A percentile compares a stretch with the other conserved stretches of the same genome.
These are phyloP conservation scores for Lepidochitona cinerea DNA, from an alignment of 2,888 invertebrate genomes.

Conservation along the genomic window DNA sequence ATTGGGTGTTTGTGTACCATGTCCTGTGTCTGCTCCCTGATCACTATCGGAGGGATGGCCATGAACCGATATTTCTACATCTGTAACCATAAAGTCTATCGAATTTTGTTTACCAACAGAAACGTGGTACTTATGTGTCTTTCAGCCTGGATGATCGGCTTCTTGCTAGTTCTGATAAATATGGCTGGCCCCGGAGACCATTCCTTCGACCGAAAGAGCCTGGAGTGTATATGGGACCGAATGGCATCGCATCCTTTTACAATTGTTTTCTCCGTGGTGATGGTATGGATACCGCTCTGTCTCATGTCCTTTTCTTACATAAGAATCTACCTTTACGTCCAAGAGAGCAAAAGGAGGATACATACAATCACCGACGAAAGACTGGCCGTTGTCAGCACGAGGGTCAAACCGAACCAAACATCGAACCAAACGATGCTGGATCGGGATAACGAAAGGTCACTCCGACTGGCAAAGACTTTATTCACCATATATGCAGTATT, in stretches of 20 bases:
- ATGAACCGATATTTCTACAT: slow-evolving; percentile 53
- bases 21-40: slow-evolving; percentile 49
- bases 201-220: slow-evolving; percentile 44
- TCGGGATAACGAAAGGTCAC: not conserved
- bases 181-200: slow-evolving; percentile 46
- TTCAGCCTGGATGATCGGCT: slow-evolving; percentile 37
- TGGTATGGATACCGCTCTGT: slow-evolving; percentile 50
- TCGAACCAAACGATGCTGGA: slow-evolving; percentile 6
- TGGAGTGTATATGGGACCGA: slow-evolving; percentile 55
- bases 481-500: slow-evolving; percentile 54
- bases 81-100: slow-evolving; percentile 38
- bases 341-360: slow-evolving; percentile 16
- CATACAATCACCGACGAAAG: not conserved
- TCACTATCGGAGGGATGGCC: slow-evolving; percentile 50
- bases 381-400: not conserved
- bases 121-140: slow-evolving; percentile 40
- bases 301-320: slow-evolving; percentile 43
- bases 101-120: slow-evolving; percentile 35
- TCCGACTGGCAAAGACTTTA: slow-evolving; percentile 43
- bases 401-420: not conserved
- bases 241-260: slow-evolving; percentile 49
- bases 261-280: slow-evolving; percentile 41
- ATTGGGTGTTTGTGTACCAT: slow-evolving; percentile 51
- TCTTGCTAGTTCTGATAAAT: slow-evolving; percentile 40
- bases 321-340: slow-evolving; percentile 34